Percentiles rank a stretch among this genome's conserved stretches.
Conservation (phyloP, 1,140 invertebrate species). For the Grapholita molesta region DNA sequence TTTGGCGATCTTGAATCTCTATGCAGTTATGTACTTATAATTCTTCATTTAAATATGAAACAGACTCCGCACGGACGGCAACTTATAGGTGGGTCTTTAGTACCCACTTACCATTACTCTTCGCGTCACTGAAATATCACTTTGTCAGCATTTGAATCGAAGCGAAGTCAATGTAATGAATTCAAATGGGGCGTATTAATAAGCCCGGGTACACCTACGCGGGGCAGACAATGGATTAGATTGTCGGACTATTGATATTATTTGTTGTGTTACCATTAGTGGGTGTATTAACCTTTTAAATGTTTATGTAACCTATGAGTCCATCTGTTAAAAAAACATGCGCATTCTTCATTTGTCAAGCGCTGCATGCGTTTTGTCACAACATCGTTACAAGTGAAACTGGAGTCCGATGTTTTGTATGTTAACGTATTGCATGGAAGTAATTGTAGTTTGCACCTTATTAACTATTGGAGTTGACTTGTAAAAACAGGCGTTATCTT, state of each 20-base stretch:
- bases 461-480: too few relatives aligned
- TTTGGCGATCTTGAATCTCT: too few relatives aligned
- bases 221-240: conserved; percentile 13
- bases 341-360: not conserved
- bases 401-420: not conserved
- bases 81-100: conserved; percentile 17
- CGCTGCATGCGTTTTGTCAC: not conserved
- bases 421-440: not conserved
- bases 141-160: conserved; percentile 26
- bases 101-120: conserved; percentile 28
- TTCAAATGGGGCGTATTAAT: conserved; percentile 41
- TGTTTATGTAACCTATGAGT: not conserved
- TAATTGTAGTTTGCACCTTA: not conserved
- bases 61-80: not conserved
- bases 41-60: not conserved
- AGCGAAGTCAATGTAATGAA: conserved; percentile 47
- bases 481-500: too few relatives aligned
- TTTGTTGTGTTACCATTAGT: conserved; percentile 7
- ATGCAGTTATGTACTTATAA: too few relatives aligned
- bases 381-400: not conserved
- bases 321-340: not conserved
- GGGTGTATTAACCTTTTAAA: conserved; percentile 11
- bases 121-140: conserved; percentile 24
- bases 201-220: conserved; percentile 27
- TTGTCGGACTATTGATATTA: conserved; percentile 11